These are phyloP conservation scores for Drosophila malerkotliana DNA, from an alignment of 1,140 invertebrate genomes.

Conservation along the genomic window DNA sequence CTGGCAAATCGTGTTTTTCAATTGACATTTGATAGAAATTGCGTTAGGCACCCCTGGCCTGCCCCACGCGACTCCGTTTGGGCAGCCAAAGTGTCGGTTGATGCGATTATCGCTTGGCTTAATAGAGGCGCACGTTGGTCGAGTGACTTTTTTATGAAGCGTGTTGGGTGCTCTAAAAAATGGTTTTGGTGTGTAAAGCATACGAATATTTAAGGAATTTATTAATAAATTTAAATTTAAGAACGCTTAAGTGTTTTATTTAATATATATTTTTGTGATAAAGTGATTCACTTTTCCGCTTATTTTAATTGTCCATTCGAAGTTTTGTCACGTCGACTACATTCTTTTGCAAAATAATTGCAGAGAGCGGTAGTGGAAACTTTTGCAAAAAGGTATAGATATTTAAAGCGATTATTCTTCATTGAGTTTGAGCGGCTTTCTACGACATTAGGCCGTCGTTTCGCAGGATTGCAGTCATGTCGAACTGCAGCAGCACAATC, in stretches of 20 bases:
- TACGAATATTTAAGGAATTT: not conserved
- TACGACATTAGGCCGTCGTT: constrained; percentile 69
- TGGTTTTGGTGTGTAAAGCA: not conserved
- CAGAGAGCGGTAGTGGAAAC: constrained; percentile 4
- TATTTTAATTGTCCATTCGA: too few relatives aligned
- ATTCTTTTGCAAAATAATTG: not conserved
- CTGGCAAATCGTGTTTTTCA: constrained; percentile 74
- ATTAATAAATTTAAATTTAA: too few relatives aligned
- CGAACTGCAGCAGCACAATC: constrained; percentile 83
- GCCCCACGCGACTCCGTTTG: not conserved
- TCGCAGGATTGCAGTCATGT: constrained; percentile 79
- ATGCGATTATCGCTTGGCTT: constrained; percentile 60
- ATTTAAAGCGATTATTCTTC: constrained; percentile 6
- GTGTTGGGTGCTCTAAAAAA: constrained; percentile 6
- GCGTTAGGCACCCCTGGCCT: constrained; percentile 47
- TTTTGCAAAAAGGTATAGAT: not conserved
- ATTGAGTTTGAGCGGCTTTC: constrained; percentile 33
- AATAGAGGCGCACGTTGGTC: constrained; percentile 6
- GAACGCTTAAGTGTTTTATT: not conserved
- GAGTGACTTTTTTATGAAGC: not conserved
- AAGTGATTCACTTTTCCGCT: too few relatives aligned
- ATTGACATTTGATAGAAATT: constrained; percentile 78
- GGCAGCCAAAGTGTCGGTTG: constrained; percentile 41
- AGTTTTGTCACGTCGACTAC: not conserved
- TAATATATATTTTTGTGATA: not conserved